These are phyloP conservation scores for Hucho hucho DNA, from an alignment of 2,113 vertebrate genomes.

Conservation along the genomic window DNA sequence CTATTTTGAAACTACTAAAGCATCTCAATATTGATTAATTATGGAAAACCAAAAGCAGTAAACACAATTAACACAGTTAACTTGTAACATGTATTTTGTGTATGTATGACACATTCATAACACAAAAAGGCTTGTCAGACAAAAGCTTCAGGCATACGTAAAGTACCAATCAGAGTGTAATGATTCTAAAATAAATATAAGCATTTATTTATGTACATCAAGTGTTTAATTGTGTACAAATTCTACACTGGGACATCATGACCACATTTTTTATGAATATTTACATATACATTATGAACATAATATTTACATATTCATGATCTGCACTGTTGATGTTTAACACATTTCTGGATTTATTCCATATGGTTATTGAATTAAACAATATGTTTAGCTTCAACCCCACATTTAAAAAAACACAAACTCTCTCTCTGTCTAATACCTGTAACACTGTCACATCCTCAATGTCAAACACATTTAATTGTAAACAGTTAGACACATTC, in stretches of 20 bases:
- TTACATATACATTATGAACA: constrained; percentile 38
- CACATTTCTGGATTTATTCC: constrained; percentile 2
- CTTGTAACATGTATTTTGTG: too few relatives aligned
- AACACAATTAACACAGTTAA: too few relatives aligned
- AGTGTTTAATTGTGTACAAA: constrained; percentile 47
- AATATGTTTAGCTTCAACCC: too few relatives aligned
- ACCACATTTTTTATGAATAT: constrained; percentile 26
- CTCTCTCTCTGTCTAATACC: background rate
- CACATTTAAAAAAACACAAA: background rate
- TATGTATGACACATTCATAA: background rate
- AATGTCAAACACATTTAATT: constrained; percentile 8
- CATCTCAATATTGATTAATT: too few relatives aligned
- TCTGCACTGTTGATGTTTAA: constrained; percentile 13
- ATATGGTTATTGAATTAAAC: background rate
- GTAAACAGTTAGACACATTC: constrained; percentile 40
- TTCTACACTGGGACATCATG: constrained; percentile 22
- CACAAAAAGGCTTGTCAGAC: background rate
- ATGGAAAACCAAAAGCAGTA: too few relatives aligned
- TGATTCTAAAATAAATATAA: constrained; percentile 72
- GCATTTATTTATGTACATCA: constrained; percentile 68
- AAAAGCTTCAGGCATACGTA: background rate
- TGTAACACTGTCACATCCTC: constrained; percentile 21
- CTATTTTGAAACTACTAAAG: too few relatives aligned
- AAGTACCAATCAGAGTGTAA: background rate
- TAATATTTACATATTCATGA: constrained; percentile 63